Conservation (phyloP, 2,797 vertebrate genomes). For the Botia kubotai region DNA sequence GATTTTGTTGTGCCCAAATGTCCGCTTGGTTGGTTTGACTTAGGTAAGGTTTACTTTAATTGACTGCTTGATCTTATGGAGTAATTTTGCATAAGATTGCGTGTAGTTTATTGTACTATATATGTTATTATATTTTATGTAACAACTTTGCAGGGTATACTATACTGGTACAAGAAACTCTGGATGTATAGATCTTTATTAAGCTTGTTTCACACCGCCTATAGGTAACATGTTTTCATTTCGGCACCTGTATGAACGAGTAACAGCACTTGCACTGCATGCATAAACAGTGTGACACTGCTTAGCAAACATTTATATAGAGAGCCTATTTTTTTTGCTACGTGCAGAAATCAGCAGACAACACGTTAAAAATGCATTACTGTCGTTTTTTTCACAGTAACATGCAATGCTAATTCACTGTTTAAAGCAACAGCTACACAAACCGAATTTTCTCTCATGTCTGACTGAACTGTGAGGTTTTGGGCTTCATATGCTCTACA, state of each 20-base stretch:
- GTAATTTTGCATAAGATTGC: conserved; percentile 7
- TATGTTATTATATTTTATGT: not conserved
- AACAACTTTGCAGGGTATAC: not conserved
- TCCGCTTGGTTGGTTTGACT: not conserved
- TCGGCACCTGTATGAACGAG: not conserved
- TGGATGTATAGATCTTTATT: conserved; percentile 4
- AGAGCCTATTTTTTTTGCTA: not conserved
- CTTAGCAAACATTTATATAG: not conserved
- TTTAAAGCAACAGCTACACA: no score
- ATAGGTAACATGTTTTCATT: no score
- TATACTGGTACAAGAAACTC: not conserved
- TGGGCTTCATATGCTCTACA: no score
- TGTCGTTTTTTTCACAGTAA: no score
- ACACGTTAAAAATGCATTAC: not conserved
- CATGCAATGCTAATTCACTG: no score
- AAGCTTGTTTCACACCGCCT: not conserved
- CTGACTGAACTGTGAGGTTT: no score
- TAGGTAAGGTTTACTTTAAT: not conserved
- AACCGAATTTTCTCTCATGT: no score
- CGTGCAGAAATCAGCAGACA: not conserved
- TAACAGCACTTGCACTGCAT: no score
- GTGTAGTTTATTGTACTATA: conserved; percentile 9
- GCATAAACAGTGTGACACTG: not conserved
- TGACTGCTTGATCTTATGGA: not conserved
- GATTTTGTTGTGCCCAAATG: conserved; percentile 12